These are phyloP conservation scores for Drosophila buzzatii DNA, from an alignment of 2,888 invertebrate genomes.

Conservation along the genomic window DNA sequence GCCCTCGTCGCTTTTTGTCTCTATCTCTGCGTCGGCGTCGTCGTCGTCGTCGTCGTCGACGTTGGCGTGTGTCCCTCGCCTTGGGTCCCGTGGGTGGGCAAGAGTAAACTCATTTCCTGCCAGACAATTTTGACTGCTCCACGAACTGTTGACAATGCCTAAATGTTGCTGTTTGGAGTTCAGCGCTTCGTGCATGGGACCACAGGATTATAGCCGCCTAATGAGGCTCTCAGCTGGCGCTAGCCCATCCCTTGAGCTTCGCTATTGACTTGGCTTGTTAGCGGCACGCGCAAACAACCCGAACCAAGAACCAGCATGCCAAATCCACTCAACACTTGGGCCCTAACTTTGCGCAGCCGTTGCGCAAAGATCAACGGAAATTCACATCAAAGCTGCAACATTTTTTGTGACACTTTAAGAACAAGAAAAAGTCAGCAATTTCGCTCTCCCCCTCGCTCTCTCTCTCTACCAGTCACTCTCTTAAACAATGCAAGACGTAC, in stretches of 20 bases:
- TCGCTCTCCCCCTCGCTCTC: neutral
- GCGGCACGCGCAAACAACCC: slow-evolving; percentile 53
- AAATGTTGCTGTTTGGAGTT: slow-evolving; percentile 46
- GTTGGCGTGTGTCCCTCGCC: neutral
- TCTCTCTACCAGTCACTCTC: no score
- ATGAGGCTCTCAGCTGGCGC: slow-evolving; percentile 52
- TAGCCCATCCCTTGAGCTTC: slow-evolving; percentile 31
- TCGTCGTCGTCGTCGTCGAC: no score
- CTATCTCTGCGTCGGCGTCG: neutral
- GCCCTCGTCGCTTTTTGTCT: neutral
- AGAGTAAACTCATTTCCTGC: slow-evolving; percentile 79
- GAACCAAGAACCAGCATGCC: slow-evolving; percentile 25
- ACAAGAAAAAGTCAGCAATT: slow-evolving; percentile 1
- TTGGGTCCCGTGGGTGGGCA: slow-evolving; percentile 34
- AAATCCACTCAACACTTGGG: slow-evolving; percentile 47
- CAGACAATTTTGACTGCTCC: slow-evolving; percentile 71
- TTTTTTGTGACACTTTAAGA: slow-evolving; percentile 6
- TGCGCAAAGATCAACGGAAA: slow-evolving; percentile 5
- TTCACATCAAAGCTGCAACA: slow-evolving; percentile 27
- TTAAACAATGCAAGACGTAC: neutral
- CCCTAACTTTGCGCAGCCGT: slow-evolving; percentile 15
- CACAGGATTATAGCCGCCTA: slow-evolving; percentile 41
- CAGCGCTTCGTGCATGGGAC: slow-evolving; percentile 43
- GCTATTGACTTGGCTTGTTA: slow-evolving; percentile 76
- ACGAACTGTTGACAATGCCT: slow-evolving; percentile 76